phyloP scores from a whole-genome alignment of 2,113 vertebrate genomes.

The Oriolus oriolus region DNA sequence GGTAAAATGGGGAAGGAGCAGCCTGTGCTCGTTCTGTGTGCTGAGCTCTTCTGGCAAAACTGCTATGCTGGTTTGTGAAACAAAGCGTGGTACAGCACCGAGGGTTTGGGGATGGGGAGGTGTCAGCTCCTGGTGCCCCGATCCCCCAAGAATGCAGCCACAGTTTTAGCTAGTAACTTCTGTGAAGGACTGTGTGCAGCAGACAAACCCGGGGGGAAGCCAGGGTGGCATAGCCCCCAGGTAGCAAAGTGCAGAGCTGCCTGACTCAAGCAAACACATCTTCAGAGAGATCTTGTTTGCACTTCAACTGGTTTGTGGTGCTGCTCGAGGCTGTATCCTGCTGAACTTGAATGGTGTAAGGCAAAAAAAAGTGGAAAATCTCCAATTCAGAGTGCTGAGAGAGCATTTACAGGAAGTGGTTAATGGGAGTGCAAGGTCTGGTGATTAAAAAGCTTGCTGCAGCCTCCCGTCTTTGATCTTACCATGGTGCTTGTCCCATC shows the following conservation, averaged over 20 bases:
- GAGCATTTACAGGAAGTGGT: background rate
- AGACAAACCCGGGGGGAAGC: background rate
- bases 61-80: background rate
- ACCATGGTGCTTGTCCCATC: background rate
- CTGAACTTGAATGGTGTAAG: background rate
- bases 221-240: background rate
- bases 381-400: background rate
- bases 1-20: background rate
- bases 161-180: background rate
- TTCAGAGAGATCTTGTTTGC: background rate
- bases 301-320: background rate
- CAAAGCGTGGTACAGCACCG: background rate
- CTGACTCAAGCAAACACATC: background rate
- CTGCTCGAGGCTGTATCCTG: background rate
- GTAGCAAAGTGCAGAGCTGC: background rate
- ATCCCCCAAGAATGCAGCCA: background rate
- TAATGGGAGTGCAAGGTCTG: background rate
- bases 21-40: background rate
- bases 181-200: background rate
- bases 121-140: background rate
- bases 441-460: background rate
- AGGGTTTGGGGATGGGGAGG: background rate
- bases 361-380: background rate
- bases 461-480: conserved; percentile 10
- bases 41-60: background rate